Evolutionary conservation across 37 sponge, comb jelly and placozoan genomes (phyloP).

Genomic region (Theonella swinhoei): DNA sequence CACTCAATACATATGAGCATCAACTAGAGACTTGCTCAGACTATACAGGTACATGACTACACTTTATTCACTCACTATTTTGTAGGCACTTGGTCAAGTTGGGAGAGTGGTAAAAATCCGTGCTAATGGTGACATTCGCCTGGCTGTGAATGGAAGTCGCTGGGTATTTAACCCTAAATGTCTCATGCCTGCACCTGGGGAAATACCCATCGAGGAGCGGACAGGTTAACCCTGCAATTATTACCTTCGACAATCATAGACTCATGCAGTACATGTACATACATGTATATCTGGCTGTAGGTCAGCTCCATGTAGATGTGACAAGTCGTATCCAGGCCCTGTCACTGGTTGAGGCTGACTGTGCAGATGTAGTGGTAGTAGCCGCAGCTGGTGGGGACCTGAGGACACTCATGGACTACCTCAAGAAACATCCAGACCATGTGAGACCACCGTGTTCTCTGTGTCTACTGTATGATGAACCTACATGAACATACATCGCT

Average conservation of each 20-base stretch:
- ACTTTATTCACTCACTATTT: no score
- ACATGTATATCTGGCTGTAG: no score
- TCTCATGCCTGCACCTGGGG: constrained; percentile 57
- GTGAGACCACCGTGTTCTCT: background rate
- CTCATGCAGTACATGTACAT: no score
- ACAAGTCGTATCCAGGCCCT: constrained; percentile 1
- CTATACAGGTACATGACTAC: no score
- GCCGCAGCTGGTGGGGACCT: constrained; percentile 55
- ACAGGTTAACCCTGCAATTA: background rate
- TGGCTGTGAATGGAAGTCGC: constrained; percentile 65
- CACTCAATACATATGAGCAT: background rate
- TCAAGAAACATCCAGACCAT: constrained; percentile 36
- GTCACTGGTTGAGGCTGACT: constrained; percentile 13
- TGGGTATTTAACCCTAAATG: constrained; percentile 80
- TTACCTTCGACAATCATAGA: no score
- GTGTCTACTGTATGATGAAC: no score
- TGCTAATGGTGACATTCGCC: constrained; percentile 52
- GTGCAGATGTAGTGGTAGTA: constrained; percentile 31
- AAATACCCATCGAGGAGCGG: constrained; percentile 45
- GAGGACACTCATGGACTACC: constrained; percentile 15
- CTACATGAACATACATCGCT: no score
- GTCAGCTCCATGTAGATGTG: background rate
- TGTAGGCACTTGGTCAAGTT: constrained; percentile 78
- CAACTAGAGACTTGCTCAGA: no score
- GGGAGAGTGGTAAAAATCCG: constrained; percentile 65